These are phyloP conservation scores for Phortica variegata DNA, from an alignment of 1,140 invertebrate genomes.

Conservation along the genomic window DNA sequence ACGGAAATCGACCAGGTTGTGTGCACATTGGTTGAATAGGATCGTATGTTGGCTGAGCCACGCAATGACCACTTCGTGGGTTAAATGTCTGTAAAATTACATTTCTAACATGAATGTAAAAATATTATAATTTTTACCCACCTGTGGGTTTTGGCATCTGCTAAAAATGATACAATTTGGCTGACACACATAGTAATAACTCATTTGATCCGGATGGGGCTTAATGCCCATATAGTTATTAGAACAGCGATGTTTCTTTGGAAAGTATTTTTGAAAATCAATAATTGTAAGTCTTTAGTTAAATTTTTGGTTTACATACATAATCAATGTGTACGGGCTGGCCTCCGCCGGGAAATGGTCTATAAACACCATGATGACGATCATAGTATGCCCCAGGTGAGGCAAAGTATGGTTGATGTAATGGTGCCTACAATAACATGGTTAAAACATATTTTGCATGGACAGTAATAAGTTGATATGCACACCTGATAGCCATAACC, in stretches of 20 bases:
- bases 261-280: background rate
- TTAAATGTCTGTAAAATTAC: constrained; percentile 27
- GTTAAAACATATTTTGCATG: too few species aligned
- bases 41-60: constrained; percentile 6
- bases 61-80: constrained; percentile 34
- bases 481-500: constrained; percentile 29
- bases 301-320: constrained; percentile 22
- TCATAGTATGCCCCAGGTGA: constrained; percentile 36
- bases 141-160: constrained; percentile 45
- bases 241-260: constrained; percentile 48
- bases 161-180: constrained; percentile 50
- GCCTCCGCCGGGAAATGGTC: constrained; percentile 51
- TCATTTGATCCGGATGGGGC: constrained; percentile 48
- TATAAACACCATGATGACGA: constrained; percentile 31
- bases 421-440: too few species aligned
- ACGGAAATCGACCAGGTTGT: constrained; percentile 42
- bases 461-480: too few species aligned
- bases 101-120: background rate
- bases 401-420: constrained; percentile 17
- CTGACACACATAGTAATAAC: constrained; percentile 56
- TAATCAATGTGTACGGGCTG: constrained; percentile 43
- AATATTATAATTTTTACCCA: constrained; percentile 18
- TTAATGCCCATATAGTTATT: constrained; percentile 49
- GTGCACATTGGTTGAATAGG: constrained; percentile 17
- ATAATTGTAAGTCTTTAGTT: background rate